These are phyloP conservation scores for Tribolium madens DNA, from an alignment of 1,140 invertebrate species.

Conservation along the genomic window DNA sequence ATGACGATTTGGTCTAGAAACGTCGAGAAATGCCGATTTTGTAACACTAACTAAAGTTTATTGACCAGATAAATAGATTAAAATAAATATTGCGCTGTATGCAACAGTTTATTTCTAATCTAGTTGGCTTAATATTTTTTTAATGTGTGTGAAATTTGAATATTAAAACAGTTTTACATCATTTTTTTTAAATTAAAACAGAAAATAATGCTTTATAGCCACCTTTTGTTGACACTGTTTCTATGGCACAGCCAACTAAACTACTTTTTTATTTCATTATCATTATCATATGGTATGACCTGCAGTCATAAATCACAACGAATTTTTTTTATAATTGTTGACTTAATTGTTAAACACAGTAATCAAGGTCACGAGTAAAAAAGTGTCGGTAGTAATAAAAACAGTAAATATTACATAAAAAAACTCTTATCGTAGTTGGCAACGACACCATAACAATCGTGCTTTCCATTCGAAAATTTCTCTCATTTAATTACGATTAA, in stretches of 20 bases:
- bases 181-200: too few relatives aligned
- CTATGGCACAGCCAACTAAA: constrained; percentile 1
- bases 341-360: not conserved
- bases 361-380: not conserved
- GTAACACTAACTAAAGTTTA: not conserved
- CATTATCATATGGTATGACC: not conserved
- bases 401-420: not conserved
- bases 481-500: not conserved
- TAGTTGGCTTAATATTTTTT: not conserved
- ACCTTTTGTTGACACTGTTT: not conserved
- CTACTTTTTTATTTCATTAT: not conserved
- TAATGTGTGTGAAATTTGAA: too few relatives aligned
- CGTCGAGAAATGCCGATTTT: not conserved
- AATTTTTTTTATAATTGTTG: not conserved
- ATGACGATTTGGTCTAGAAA: not conserved
- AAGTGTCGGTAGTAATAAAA: not conserved
- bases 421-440: not conserved
- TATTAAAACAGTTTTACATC: too few relatives aligned
- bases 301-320: not conserved
- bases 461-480: not conserved
- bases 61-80: not conserved
- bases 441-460: not conserved
- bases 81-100: too few relatives aligned
- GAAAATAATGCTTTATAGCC: too few relatives aligned
- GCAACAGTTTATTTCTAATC: not conserved